These are phyloP conservation scores for Hyposoter didymator DNA, from an alignment of 2,888 invertebrate genomes.

Conservation along the genomic window DNA sequence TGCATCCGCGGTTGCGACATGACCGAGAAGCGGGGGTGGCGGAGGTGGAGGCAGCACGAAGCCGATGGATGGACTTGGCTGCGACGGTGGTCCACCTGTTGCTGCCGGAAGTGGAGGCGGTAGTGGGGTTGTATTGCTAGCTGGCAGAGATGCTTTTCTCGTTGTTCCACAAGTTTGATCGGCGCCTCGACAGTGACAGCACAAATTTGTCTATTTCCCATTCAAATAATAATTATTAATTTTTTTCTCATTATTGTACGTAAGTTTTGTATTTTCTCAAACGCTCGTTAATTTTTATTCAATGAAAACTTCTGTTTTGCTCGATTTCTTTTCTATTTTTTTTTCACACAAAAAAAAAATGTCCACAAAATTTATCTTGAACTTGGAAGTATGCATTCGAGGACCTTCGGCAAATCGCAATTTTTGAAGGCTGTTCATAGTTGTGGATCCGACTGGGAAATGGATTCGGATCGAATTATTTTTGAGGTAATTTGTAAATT, in stretches of 20 bases:
- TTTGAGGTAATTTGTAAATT: too few species aligned
- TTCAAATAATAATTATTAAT: not conserved
- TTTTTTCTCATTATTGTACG: not conserved
- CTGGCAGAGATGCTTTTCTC: constrained; percentile 81
- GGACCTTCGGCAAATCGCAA: too few species aligned
- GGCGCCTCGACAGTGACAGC: constrained; percentile 83
- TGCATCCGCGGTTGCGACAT: constrained; percentile 74
- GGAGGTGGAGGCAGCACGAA: constrained; percentile 80
- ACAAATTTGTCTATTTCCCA: constrained; percentile 81
- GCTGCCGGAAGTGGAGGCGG: constrained; percentile 85
- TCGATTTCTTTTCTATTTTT: not conserved
- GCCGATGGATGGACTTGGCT: constrained; percentile 79
- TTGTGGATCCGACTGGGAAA: too few species aligned
- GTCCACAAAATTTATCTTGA: too few species aligned
- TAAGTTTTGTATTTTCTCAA: not conserved
- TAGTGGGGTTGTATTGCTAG: constrained; percentile 84
- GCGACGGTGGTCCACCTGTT: constrained; percentile 78
- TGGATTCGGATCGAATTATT: too few species aligned
- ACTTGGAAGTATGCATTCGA: too few species aligned
- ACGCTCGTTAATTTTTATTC: not conserved
- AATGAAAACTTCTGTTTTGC: not conserved
- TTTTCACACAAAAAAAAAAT: too few species aligned
- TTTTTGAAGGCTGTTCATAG: too few species aligned
- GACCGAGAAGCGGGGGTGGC: constrained; percentile 81
- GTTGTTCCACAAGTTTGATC: constrained; percentile 80